These are phyloP conservation scores for Trichomycterus rosablanca DNA, from an alignment of 2,113 vertebrate genomes.

Conservation along the genomic window DNA sequence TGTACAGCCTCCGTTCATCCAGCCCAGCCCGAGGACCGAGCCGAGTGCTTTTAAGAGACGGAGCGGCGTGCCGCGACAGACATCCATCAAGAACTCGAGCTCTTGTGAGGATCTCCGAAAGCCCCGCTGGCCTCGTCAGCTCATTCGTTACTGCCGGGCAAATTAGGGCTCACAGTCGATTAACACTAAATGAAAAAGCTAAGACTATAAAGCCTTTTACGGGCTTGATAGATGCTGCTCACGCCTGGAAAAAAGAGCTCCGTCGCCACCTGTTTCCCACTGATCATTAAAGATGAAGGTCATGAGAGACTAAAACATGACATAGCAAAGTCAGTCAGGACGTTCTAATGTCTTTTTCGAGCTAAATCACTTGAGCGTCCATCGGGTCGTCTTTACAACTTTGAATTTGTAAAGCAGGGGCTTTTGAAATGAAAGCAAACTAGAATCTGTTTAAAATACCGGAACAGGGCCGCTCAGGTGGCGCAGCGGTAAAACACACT, in stretches of 20 bases:
- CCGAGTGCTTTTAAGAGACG: conserved; percentile 48
- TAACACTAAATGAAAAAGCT: conserved; percentile 54
- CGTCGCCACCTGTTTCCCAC: conserved; percentile 2
- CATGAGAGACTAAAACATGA: neutral
- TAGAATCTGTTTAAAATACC: too few relatives aligned
- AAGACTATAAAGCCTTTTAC: conserved; percentile 44
- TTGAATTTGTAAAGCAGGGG: too few relatives aligned
- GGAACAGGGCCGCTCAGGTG: too few relatives aligned
- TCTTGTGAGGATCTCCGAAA: conserved; percentile 51
- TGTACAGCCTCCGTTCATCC: conserved; percentile 33
- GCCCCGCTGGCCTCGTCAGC: conserved; percentile 50
- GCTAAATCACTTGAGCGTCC: too few relatives aligned
- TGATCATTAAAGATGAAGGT: conserved; percentile 18
- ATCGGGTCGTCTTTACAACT: too few relatives aligned
- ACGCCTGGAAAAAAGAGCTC: conserved; percentile 15
- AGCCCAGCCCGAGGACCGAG: conserved; percentile 22
- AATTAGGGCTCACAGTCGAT: conserved; percentile 56
- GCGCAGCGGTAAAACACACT: too few relatives aligned
- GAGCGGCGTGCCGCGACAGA: conserved; percentile 44
- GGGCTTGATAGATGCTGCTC: conserved; percentile 34
- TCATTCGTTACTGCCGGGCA: conserved; percentile 58
- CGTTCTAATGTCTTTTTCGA: too few relatives aligned
- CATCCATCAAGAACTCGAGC: conserved; percentile 65
- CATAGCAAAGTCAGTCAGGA: neutral
- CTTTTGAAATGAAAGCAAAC: too few relatives aligned